A percentile compares a stretch with the other conserved stretches of the same genome.
phyloP scores from a whole-genome alignment of 2,113 vertebrate species.

The Microcebus ravelobensis region DNA sequence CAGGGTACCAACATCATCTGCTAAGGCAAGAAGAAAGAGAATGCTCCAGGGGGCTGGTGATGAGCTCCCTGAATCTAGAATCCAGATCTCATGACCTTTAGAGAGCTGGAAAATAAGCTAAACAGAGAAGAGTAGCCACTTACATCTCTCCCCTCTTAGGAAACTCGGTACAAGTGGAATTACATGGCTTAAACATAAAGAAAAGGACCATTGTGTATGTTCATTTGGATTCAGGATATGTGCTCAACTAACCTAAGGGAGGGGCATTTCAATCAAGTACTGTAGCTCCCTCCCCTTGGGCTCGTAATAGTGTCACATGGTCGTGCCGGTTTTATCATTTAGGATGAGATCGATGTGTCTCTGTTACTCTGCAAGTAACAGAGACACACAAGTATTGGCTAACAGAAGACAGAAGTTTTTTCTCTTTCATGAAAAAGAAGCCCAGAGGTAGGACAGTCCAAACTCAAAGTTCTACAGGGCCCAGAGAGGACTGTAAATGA shows the following conservation, averaged over 20 bases:
- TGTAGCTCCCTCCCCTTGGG: background rate
- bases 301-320: background rate
- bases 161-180: background rate
- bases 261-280: background rate
- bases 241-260: background rate
- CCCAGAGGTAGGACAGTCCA: background rate
- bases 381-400: background rate
- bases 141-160: background rate
- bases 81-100: background rate
- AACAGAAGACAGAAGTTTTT: background rate
- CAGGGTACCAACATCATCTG: background rate
- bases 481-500: background rate
- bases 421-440: background rate
- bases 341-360: background rate
- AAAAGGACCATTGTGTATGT: background rate
- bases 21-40: background rate
- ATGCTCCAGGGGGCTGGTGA: background rate
- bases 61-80: background rate
- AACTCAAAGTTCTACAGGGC: background rate
- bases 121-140: background rate
- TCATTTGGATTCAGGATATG: background rate
- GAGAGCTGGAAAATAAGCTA: background rate
- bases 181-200: background rate
- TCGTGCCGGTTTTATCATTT: background rate
- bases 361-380: background rate